phyloP scores from a whole-genome alignment of 2,888 invertebrate species.

The Epistrophe eligans region DNA sequence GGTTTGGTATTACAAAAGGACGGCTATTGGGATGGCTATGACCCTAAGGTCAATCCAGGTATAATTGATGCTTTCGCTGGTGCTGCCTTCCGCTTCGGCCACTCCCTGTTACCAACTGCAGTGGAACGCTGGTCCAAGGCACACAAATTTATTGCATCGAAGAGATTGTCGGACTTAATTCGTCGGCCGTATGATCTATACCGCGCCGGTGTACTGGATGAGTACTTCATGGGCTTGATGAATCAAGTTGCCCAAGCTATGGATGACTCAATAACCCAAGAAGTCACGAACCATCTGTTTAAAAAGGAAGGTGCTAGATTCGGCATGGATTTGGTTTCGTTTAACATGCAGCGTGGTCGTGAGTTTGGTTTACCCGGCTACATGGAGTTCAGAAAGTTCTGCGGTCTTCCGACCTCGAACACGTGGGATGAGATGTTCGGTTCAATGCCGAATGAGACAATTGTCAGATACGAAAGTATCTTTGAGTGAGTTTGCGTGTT shows the following conservation, averaged over 20 bases:
- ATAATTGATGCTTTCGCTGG: constrained; percentile 96
- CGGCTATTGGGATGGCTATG: constrained; percentile 87
- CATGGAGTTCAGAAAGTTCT: constrained; percentile 96
- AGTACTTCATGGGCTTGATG: constrained; percentile 96
- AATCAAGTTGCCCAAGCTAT: constrained; percentile 97
- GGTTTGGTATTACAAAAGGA: constrained; percentile 93
- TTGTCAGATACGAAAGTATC: constrained; percentile 91
- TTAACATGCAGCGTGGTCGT: constrained; percentile 96
- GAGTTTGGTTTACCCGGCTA: constrained; percentile 96
- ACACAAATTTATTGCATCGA: constrained; percentile 96
- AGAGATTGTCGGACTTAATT: constrained; percentile 93
- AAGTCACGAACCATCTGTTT: constrained; percentile 96
- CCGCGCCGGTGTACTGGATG: constrained; percentile 94
- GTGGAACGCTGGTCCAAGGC: constrained; percentile 97
- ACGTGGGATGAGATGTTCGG: constrained; percentile 92
- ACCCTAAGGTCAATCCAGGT: constrained; percentile 92
- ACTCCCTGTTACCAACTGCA: constrained; percentile 94
- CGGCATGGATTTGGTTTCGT: constrained; percentile 95
- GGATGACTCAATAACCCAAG: constrained; percentile 96
- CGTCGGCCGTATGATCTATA: constrained; percentile 95
- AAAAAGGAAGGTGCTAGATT: constrained; percentile 90
- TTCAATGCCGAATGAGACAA: constrained; percentile 95
- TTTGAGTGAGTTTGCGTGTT: constrained; percentile 87
- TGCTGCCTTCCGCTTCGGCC: constrained; percentile 96
- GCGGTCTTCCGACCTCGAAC: constrained; percentile 91